Conservation (phyloP, 2,797 vertebrate genomes). For the Silurus lanzhouensis region DNA sequence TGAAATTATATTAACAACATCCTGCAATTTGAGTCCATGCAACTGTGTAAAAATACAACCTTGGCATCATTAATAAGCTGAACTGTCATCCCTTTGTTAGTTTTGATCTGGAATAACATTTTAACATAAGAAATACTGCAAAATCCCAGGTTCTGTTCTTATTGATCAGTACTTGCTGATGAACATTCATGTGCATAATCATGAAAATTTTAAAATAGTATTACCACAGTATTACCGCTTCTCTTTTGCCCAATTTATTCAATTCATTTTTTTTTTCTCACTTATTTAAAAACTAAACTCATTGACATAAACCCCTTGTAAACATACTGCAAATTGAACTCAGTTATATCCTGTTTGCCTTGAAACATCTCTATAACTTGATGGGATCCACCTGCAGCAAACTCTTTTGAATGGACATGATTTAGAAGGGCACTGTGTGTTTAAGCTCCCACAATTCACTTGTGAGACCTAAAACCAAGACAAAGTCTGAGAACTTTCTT, state of each 20-base stretch:
- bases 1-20: not conserved
- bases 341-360: not conserved
- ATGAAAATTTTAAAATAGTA: not conserved
- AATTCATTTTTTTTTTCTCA: not conserved
- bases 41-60: not conserved
- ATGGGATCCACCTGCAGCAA: not conserved
- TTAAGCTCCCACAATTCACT: not conserved
- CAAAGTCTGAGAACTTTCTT: not conserved
- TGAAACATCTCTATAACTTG: not conserved
- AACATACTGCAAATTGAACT: not conserved
- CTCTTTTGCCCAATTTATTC: not conserved
- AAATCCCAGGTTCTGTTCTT: not conserved
- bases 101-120: not conserved
- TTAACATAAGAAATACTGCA: not conserved
- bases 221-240: not conserved
- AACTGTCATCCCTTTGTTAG: not conserved
- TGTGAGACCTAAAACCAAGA: not conserved
- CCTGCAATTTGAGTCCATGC: not conserved
- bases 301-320: not conserved
- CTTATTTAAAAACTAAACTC: not conserved
- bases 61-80: not conserved
- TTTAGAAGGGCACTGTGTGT: not conserved
- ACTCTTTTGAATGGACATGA: not conserved
- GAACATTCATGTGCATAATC: not conserved
- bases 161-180: not conserved